Percentiles rank a stretch among this genome's conserved stretches.
phyloP scores from a whole-genome alignment of 2,888 invertebrate species.

The Rhamphomyia laevipes region DNA sequence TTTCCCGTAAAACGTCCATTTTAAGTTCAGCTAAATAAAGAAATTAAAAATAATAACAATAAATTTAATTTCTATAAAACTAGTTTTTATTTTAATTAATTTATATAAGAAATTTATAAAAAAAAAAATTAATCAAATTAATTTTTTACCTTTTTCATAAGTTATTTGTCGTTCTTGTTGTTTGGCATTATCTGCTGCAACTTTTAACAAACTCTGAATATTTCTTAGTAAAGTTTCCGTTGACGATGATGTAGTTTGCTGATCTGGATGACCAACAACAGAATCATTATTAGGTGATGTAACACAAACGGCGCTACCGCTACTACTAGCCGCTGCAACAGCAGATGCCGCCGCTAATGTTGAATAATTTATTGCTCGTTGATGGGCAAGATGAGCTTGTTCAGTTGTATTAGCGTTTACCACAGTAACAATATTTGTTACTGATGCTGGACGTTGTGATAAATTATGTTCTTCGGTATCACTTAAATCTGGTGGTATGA shows the following conservation, averaged over 20 bases:
- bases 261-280: slow-evolving; percentile 41
- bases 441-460: slow-evolving; percentile 38
- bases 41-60: slow-evolving; percentile 5
- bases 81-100: no score
- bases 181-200: slow-evolving; percentile 93
- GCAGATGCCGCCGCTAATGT: slow-evolving; percentile 55
- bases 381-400: slow-evolving; percentile 37
- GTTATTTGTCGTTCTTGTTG: slow-evolving; percentile 93
- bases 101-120: background rate
- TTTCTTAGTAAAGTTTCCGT: slow-evolving; percentile 89
- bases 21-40: slow-evolving; percentile 76
- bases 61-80: no score
- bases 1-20: slow-evolving; percentile 86
- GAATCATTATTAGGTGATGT: slow-evolving; percentile 30
- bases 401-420: background rate
- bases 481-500: slow-evolving; percentile 50
- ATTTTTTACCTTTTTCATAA: slow-evolving; percentile 83
- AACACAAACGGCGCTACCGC: slow-evolving; percentile 26
- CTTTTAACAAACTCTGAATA: slow-evolving; percentile 90
- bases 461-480: slow-evolving; percentile 57
- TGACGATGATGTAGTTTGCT: slow-evolving; percentile 57
- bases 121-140: background rate
- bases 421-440: background rate
- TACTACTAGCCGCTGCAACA: slow-evolving; percentile 35
- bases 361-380: slow-evolving; percentile 68